A percentile compares a stretch with the other conserved stretches of the same genome.
phyloP scores from a whole-genome alignment of 1,140 invertebrate species.

The Heliconius melpomene region DNA sequence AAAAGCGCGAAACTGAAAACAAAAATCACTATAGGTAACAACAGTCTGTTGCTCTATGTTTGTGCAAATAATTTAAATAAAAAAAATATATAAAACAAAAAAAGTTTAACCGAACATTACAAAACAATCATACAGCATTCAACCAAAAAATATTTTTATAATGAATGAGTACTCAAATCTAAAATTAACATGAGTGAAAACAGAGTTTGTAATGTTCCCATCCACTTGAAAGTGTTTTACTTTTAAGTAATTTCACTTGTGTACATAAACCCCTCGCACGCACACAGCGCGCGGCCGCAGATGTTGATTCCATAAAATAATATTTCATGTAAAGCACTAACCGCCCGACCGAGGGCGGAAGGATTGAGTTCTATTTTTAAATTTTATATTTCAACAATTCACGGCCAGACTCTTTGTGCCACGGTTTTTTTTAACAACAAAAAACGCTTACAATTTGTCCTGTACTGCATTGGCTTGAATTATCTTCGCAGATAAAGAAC shows the following conservation, averaged over 20 bases:
- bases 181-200: conserved; percentile 73
- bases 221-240: conserved; percentile 76
- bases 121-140: background rate
- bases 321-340: conserved; percentile 81
- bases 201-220: conserved; percentile 71
- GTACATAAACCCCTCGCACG: conserved; percentile 71
- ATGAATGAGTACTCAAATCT: conserved; percentile 59
- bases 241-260: conserved; percentile 77
- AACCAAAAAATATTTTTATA: conserved; percentile 41
- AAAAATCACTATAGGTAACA: too few species aligned
- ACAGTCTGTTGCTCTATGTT: too few species aligned
- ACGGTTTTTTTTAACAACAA: conserved; percentile 43
- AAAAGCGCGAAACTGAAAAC: too few species aligned
- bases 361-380: conserved; percentile 80
- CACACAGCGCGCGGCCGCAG: conserved; percentile 54
- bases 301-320: conserved; percentile 81
- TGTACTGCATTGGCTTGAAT: conserved; percentile 26
- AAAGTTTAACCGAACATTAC: background rate
- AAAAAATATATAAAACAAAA: too few species aligned
- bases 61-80: too few species aligned
- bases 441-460: conserved; percentile 41
- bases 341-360: conserved; percentile 75
- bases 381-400: conserved; percentile 78
- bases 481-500: conserved; percentile 6
- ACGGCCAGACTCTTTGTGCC: conserved; percentile 58